Conservation (phyloP, 2,797 vertebrate species). For the Galago senegalensis region DNA sequence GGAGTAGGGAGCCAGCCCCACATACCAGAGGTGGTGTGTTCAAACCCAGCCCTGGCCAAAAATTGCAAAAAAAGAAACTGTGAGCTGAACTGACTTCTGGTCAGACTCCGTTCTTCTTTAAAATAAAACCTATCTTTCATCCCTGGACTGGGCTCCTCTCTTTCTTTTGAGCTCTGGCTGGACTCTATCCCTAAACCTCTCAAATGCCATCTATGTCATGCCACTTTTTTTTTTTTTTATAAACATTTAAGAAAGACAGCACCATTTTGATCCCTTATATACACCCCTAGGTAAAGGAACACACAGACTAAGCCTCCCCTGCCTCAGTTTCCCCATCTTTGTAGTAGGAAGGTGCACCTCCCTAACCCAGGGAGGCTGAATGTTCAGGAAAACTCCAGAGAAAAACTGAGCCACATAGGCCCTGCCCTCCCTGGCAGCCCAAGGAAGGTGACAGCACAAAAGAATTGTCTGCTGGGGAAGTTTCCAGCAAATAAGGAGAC, state of each 20-base stretch:
- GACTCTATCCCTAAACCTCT: too few relatives aligned
- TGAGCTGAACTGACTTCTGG: too few relatives aligned
- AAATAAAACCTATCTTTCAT: too few relatives aligned
- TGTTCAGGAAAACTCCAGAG: background rate
- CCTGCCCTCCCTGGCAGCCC: background rate
- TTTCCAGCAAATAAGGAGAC: slow-evolving; percentile 75
- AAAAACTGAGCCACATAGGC: background rate
- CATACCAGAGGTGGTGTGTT: too few relatives aligned
- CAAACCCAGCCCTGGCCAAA: too few relatives aligned
- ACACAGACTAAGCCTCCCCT: background rate
- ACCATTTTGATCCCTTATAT: background rate
- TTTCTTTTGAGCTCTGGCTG: too few relatives aligned
- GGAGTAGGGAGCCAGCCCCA: too few relatives aligned
- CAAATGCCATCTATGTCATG: fast-evolving
- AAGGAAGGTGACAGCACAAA: background rate
- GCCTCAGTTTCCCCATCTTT: background rate
- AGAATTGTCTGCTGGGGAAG: background rate
- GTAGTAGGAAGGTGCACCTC: background rate
- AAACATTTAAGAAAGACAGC: background rate
- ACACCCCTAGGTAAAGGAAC: background rate
- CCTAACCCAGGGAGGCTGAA: too few relatives aligned
- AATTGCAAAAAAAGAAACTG: too few relatives aligned
- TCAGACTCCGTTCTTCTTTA: too few relatives aligned
- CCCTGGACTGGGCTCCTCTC: too few relatives aligned
- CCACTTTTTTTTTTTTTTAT: background rate